Evolutionary conservation across 1,140 invertebrate genomes (phyloP), one percentile per base, ranked within the genome.

Genomic region (Eciton burchellii): DNA sequence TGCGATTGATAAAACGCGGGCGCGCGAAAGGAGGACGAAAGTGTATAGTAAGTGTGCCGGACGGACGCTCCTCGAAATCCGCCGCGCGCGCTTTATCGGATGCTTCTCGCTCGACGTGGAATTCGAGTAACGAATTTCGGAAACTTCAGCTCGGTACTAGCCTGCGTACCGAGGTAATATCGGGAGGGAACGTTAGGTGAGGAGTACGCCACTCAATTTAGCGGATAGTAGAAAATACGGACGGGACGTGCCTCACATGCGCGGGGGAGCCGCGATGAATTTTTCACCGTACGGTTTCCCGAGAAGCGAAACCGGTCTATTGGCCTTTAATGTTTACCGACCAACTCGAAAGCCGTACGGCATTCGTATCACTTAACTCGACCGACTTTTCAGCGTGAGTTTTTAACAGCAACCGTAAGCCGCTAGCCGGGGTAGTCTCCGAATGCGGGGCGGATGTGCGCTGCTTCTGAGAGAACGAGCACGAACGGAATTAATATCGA

Each of bases 1-100:
- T 68, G n/a, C 24, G 84, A 81, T 74, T 74, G 81, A 81, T 86
- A 82, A 84, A n/a, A n/a, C n/a, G n/a, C 57, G 19, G 2, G 19
- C 21, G 45, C 14, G 3, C 29, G 16, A 57, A n/a, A n/a, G 43
- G 35, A 14, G 47, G 8, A 6, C 54, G 6, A 19, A 62, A 41
- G 16, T 5, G 16, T 35, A 66, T 24, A n/a, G n/a, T n/a, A n/a
- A n/a, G n/a, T n/a, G n/a, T n/a, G n/a, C n/a, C n/a, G n/a, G n/a
- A n/a, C 35, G 35, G 35, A 35, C 2, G 35, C 35, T 35, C 35
- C 35, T 6, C 6, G 35, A 35, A 35, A 35, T 35, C 6, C 6
- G 35, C 35, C 35, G 35, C 35, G 35, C 35, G 35, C 35, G 35
- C 6, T 35, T 35, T 35, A 35, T 35, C 35, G 35, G 2, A 6